A percentile compares a stretch with the other conserved stretches of the same genome.
phyloP scores from a whole-genome alignment of 2,113 vertebrate genomes.

The Tetrax tetrax region DNA sequence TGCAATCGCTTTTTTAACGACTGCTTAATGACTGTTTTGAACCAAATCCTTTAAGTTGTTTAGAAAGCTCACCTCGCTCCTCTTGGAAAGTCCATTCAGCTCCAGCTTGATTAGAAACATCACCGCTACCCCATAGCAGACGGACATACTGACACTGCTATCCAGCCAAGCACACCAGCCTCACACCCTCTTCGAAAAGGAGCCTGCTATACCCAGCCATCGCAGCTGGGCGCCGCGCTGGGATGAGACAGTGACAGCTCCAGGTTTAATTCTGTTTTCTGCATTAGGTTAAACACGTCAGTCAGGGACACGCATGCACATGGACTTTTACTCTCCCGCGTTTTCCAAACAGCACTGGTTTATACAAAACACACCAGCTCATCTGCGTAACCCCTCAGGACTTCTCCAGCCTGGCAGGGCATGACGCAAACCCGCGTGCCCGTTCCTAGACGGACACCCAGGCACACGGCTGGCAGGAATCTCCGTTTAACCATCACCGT shows the following conservation, averaged over 20 bases:
- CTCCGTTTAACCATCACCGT: not conserved
- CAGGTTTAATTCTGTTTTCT: not conserved
- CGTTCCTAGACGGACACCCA: not conserved
- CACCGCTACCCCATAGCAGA: not conserved
- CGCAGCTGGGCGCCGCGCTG: not conserved
- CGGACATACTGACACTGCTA: not conserved
- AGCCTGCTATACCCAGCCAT: not conserved
- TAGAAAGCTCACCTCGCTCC: not conserved
- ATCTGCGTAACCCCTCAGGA: not conserved
- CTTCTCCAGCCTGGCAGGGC: not conserved
- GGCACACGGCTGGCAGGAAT: not conserved
- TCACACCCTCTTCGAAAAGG: not conserved
- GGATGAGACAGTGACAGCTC: not conserved
- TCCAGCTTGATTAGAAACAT: conserved; percentile 5
- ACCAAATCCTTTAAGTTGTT: conserved; percentile 26
- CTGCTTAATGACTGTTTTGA: conserved; percentile 25
- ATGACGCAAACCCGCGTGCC: not conserved
- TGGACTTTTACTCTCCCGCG: not conserved
- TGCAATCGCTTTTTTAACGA: conserved; percentile 43
- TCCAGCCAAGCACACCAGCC: not conserved
- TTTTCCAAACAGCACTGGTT: not conserved
- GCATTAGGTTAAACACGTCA: not conserved
- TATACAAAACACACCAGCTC: not conserved
- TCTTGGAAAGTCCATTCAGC: not conserved
- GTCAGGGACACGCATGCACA: not conserved